Evolutionary conservation across 2,888 invertebrate genomes (phyloP).

Genomic region (Pollenia griseotomentosa): DNA sequence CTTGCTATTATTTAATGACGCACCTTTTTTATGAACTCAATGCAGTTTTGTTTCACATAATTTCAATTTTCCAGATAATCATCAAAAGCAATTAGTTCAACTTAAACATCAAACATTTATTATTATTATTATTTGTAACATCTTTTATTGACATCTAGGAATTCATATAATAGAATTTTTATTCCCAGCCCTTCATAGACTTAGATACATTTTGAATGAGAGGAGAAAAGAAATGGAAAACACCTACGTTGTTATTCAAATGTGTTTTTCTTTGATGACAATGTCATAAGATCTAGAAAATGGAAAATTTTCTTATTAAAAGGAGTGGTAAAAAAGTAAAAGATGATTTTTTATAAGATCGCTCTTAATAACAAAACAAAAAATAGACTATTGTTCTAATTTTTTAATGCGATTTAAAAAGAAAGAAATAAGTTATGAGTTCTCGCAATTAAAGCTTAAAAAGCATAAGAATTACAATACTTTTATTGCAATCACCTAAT

Average conservation of each 20-base stretch:
- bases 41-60: constrained; percentile 21
- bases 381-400: constrained; percentile 12
- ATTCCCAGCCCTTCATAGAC: constrained; percentile 31
- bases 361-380: not conserved
- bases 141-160: constrained; percentile 63
- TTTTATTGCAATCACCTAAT: no score
- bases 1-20: constrained; percentile 60
- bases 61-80: constrained; percentile 61
- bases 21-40: constrained; percentile 54
- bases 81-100: constrained; percentile 72
- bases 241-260: constrained; percentile 61
- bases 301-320: constrained; percentile 14
- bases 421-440: no score
- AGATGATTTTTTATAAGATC: not conserved
- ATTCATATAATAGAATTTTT: constrained; percentile 26
- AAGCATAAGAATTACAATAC: no score
- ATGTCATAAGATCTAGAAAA: constrained; percentile 48
- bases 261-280: constrained; percentile 47
- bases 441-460: no score
- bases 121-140: constrained; percentile 63
- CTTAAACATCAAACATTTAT: constrained; percentile 32
- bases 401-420: not conserved
- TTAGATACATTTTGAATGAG: not conserved
- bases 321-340: constrained; percentile 48
- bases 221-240: constrained; percentile 31